A percentile compares a stretch with the other conserved stretches of the same genome.
These are phyloP conservation scores for Drosophila kanekoi DNA, from an alignment of 2,888 invertebrate species.

Conservation along the genomic window DNA sequence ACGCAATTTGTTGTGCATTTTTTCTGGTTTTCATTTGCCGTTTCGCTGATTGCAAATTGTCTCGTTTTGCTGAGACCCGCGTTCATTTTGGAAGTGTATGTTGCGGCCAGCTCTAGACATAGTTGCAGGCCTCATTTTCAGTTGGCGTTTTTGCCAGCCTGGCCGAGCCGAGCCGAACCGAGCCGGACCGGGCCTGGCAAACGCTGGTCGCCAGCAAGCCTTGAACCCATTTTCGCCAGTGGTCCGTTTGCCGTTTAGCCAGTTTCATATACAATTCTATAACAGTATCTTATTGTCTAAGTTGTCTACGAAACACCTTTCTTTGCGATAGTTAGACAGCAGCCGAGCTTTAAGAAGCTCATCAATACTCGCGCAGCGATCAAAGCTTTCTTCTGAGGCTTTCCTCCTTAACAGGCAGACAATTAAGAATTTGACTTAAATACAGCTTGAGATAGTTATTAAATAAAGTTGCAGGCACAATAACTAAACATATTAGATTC, in stretches of 20 bases:
- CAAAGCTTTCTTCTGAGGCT: neutral
- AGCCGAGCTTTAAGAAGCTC: neutral
- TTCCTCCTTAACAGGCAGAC: too few relatives aligned
- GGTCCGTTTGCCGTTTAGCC: slow-evolving; percentile 19
- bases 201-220: slow-evolving; percentile 33
- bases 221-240: slow-evolving; percentile 60
- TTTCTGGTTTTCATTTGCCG: slow-evolving; percentile 75
- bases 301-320: neutral
- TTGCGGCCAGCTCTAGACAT: slow-evolving; percentile 48
- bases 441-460: too few relatives aligned
- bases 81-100: slow-evolving; percentile 67
- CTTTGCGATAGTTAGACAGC: neutral
- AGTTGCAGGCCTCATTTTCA: slow-evolving; percentile 68
- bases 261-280: slow-evolving; percentile 5
- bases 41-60: slow-evolving; percentile 79
- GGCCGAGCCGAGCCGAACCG: slow-evolving; percentile 30
- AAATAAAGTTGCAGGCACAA: too few relatives aligned
- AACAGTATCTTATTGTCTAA: neutral
- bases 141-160: slow-evolving; percentile 33
- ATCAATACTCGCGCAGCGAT: neutral
- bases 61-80: slow-evolving; percentile 61
- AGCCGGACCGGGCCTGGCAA: slow-evolving; percentile 15
- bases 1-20: slow-evolving; percentile 76
- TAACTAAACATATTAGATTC: too few relatives aligned
- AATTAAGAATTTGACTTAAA: too few relatives aligned